A percentile compares a stretch with the other conserved stretches of the same genome.
These are phyloP conservation scores for Cichlasoma orientale DNA, from an alignment of 2,797 vertebrate genomes.

Conservation along the genomic window DNA sequence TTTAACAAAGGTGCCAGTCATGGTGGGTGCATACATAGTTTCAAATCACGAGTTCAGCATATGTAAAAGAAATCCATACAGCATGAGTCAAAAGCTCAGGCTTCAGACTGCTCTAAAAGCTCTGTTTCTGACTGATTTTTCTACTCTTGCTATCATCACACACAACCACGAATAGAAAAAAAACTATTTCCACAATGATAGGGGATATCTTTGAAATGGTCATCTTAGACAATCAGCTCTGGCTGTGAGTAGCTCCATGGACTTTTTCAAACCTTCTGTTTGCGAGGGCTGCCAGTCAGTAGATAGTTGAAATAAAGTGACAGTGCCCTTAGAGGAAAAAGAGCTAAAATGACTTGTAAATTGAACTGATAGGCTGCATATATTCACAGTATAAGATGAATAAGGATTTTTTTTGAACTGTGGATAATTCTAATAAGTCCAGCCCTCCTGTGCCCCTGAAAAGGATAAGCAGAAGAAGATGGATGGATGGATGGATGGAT, in stretches of 20 bases:
- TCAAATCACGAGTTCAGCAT: not conserved
- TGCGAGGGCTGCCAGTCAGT: not conserved
- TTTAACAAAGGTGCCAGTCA: not conserved
- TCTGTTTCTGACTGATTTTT: not conserved
- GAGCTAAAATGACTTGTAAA: not conserved
- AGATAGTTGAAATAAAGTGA: not conserved
- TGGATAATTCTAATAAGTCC: not conserved
- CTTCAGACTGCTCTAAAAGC: not conserved
- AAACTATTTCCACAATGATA: not conserved
- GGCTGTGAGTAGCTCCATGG: not conserved
- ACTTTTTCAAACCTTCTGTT: not conserved
- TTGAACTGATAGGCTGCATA: not conserved
- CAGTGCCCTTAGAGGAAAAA: not conserved
- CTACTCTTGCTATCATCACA: not conserved
- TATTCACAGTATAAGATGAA: not conserved
- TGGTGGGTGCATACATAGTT: not conserved
- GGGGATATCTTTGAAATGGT: not conserved
- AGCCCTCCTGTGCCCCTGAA: too few relatives aligned
- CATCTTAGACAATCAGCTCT: not conserved
- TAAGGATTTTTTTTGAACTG: not conserved
- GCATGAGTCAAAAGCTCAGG: too few relatives aligned
- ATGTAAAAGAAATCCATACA: too few relatives aligned
- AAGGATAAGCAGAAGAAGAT: too few relatives aligned
- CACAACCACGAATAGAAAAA: not conserved
- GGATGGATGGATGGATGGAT: too few relatives aligned